Percentiles rank a stretch among this genome's conserved stretches.
Conservation (phyloP, 1,140 invertebrate species). For the Eubasilissa regina region DNA sequence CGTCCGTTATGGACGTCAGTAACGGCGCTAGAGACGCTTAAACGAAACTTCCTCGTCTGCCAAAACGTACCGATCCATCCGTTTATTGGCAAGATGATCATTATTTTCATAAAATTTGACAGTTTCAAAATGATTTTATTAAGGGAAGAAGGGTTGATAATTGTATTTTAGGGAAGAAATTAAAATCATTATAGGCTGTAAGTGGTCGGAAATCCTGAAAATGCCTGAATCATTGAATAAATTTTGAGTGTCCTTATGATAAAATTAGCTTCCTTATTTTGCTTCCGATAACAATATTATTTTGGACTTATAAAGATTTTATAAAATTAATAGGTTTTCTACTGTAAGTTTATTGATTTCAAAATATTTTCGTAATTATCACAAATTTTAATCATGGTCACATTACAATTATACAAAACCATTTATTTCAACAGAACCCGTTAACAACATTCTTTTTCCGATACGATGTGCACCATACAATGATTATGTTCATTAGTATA, state of each 20-base stretch:
- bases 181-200: background rate
- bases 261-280: too few relatives aligned
- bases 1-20: slow-evolving; percentile 19
- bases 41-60: background rate
- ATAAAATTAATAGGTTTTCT: too few relatives aligned
- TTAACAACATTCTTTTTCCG: too few relatives aligned
- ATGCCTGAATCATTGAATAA: background rate
- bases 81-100: slow-evolving; percentile 15
- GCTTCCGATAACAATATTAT: too few relatives aligned
- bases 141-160: slow-evolving; percentile 11
- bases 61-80: slow-evolving; percentile 2
- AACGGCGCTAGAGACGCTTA: background rate
- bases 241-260: background rate
- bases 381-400: too few relatives aligned
- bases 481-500: too few relatives aligned
- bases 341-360: too few relatives aligned
- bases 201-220: slow-evolving; percentile 3
- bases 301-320: too few relatives aligned
- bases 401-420: too few relatives aligned
- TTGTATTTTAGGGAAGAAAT: slow-evolving; percentile 20
- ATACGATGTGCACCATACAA: too few relatives aligned
- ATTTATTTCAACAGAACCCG: too few relatives aligned
- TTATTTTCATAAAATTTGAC: slow-evolving; percentile 13
- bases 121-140: slow-evolving; percentile 7
- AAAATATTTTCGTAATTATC: too few relatives aligned